Evolutionary conservation across 2,113 vertebrate species (phyloP).

Genomic region (Taurulus bubalis): DNA sequence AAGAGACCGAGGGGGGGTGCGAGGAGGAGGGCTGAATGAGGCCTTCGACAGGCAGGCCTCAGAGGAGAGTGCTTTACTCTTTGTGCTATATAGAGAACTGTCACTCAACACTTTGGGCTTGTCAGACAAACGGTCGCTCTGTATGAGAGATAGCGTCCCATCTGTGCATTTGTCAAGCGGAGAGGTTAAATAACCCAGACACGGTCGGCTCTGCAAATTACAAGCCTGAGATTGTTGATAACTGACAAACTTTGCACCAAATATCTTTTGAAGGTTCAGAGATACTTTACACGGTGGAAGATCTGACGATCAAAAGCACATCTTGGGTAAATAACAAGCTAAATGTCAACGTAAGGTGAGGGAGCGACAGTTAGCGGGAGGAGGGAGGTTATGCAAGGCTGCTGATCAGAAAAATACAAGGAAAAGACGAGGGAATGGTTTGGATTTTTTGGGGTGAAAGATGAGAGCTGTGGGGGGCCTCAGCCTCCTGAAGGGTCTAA

Average conservation of each 20-base stretch:
- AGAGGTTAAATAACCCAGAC: constrained; percentile 41
- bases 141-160: constrained; percentile 9
- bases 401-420: constrained; percentile 4
- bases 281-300: background rate
- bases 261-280: constrained; percentile 17
- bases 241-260: constrained; percentile 20
- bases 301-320: constrained; percentile 5
- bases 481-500: constrained; percentile 67
- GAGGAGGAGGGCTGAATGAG: constrained; percentile 37
- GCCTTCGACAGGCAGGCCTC: constrained; percentile 40
- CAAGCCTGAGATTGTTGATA: background rate
- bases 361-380: background rate
- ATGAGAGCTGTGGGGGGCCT: constrained; percentile 26
- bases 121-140: constrained; percentile 26
- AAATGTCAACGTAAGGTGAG: background rate
- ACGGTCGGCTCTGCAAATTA: constrained; percentile 2
- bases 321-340: background rate
- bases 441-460: constrained; percentile 43
- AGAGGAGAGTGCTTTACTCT: constrained; percentile 45
- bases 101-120: constrained; percentile 45
- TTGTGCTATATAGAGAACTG: constrained; percentile 44
- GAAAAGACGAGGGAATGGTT: constrained; percentile 20
- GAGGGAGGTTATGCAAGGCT: background rate
- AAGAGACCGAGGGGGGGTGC: constrained; percentile 9
- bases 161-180: constrained; percentile 6